Conservation (phyloP, 1,140 invertebrate genomes). For the Lysiphlebus fabarum region DNA sequence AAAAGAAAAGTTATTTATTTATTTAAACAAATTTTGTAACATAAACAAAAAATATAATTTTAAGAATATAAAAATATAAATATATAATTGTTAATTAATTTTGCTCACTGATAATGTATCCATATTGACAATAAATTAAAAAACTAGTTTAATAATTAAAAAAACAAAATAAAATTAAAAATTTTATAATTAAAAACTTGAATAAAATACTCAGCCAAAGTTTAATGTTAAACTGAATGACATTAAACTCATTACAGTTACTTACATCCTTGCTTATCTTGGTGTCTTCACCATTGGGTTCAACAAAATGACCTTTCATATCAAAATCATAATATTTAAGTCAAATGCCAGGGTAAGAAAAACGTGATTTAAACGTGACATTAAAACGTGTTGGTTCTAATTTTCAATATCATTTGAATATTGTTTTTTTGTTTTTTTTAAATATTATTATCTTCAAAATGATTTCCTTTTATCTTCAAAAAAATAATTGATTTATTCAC, state of each 20-base stretch:
- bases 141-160: neutral
- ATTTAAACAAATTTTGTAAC: no score
- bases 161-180: neutral
- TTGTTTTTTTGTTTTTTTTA: conserved; percentile 5
- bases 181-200: neutral
- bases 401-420: conserved; percentile 12
- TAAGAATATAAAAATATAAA: no score
- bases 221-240: conserved; percentile 27
- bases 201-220: conserved; percentile 16
- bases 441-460: neutral
- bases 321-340: conserved; percentile 37
- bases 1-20: no score
- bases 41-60: no score
- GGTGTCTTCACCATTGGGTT: conserved; percentile 44
- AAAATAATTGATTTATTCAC: neutral
- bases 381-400: conserved; percentile 18
- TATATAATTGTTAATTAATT: no score
- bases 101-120: no score
- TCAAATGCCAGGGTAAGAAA: conserved; percentile 36
- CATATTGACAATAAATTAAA: neutral
- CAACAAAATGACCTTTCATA: conserved; percentile 49
- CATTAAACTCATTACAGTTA: conserved; percentile 31
- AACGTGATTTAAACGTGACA: conserved; percentile 54
- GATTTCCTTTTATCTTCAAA: neutral
- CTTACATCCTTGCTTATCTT: conserved; percentile 51